Conservation (phyloP, 2,113 vertebrate genomes). For the Forbesichthys agassizii region DNA sequence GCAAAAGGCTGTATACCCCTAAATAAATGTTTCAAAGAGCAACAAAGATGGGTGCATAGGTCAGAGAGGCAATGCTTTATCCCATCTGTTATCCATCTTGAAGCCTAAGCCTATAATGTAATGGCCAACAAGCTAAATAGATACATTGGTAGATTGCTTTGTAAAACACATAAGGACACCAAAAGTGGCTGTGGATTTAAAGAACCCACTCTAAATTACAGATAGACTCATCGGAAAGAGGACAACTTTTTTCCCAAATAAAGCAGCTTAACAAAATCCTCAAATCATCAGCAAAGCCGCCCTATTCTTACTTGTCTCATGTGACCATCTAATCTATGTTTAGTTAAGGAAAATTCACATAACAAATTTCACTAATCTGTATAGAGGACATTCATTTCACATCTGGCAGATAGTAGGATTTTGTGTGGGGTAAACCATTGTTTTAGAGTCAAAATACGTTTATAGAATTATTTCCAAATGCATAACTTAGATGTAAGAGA, state of each 20-base stretch:
- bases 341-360: slow-evolving; percentile 37
- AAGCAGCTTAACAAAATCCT: slow-evolving; percentile 67
- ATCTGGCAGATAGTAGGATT: slow-evolving; percentile 50
- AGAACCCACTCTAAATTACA: not conserved
- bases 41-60: slow-evolving; percentile 1
- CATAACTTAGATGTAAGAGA: slow-evolving; percentile 12
- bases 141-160: slow-evolving; percentile 5
- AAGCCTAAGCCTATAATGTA: not conserved
- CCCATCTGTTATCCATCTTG: not conserved
- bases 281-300: slow-evolving; percentile 40
- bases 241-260: slow-evolving; percentile 48
- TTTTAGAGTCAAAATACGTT: slow-evolving; percentile 31
- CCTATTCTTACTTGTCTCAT: slow-evolving; percentile 37
- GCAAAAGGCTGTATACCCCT: slow-evolving; percentile 23
- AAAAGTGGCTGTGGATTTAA: not conserved
- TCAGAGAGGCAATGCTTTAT: no score
- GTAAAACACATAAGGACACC: not conserved
- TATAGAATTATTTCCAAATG: slow-evolving; percentile 9
- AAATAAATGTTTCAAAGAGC: no score
- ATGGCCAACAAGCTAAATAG: slow-evolving; percentile 6
- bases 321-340: slow-evolving; percentile 47
- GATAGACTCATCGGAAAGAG: slow-evolving; percentile 17
- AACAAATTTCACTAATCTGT: slow-evolving; percentile 49
- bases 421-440: slow-evolving; percentile 22
- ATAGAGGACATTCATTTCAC: slow-evolving; percentile 56